These are phyloP conservation scores for Phymatocera aterrima DNA, from an alignment of 2,888 invertebrate species.

Conservation along the genomic window DNA sequence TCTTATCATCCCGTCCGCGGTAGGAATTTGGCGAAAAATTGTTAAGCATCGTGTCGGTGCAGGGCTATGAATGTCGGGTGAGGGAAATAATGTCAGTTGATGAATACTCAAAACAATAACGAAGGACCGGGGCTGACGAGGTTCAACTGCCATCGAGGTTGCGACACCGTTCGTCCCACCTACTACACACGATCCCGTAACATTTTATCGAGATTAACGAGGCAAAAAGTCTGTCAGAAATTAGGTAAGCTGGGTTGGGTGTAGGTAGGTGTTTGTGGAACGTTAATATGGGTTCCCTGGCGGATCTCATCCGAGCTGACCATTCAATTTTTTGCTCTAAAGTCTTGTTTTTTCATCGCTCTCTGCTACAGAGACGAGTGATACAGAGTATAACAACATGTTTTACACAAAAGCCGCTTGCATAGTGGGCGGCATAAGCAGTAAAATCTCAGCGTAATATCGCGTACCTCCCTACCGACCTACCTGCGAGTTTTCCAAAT, in stretches of 20 bases:
- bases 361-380: background rate
- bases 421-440: background rate
- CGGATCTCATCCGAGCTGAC: conserved; percentile 29
- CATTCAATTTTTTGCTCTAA: conserved; percentile 14
- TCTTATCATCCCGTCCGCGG: no score
- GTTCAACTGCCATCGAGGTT: background rate
- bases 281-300: conserved; percentile 31
- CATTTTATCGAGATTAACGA: conserved; percentile 32
- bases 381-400: conserved; percentile 7
- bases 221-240: conserved; percentile 20
- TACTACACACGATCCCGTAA: conserved; percentile 23
- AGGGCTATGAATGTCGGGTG: no score
- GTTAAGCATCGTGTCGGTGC: no score
- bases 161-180: background rate
- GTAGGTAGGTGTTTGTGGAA: conserved; percentile 20
- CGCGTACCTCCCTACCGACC: conserved; percentile 1
- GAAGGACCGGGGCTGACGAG: conserved; percentile 17
- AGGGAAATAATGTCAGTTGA: no score
- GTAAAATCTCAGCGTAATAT: conserved; percentile 14
- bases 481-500: background rate
- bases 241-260: conserved; percentile 22
- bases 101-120: conserved; percentile 15
- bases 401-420: conserved; percentile 13
- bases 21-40: no score
- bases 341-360: background rate